phyloP scores from a whole-genome alignment of 2,888 invertebrate genomes.

The Hypercompe scribonia region DNA sequence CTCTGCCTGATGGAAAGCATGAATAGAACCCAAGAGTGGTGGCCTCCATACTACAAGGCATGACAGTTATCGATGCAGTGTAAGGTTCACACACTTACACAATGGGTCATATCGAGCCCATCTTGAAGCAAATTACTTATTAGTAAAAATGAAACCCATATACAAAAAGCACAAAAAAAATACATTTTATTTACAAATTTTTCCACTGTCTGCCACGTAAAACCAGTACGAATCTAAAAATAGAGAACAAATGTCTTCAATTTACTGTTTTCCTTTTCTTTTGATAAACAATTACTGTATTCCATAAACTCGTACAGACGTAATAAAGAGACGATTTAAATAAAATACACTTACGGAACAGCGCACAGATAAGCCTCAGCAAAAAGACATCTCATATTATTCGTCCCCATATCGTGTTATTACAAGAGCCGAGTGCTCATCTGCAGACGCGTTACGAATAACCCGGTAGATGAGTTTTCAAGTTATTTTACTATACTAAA shows the following conservation, averaged over 20 bases:
- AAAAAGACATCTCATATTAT: constrained; percentile 74
- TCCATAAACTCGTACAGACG: constrained; percentile 13
- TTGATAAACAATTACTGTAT: constrained; percentile 1
- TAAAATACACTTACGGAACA: constrained; percentile 58
- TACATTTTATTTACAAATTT: background rate
- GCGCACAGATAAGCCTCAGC: constrained; percentile 58
- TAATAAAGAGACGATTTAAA: constrained; percentile 59
- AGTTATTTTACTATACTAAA: background rate
- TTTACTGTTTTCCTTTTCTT: background rate
- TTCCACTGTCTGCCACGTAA: background rate
- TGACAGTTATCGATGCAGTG: no score
- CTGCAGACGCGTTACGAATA: constrained; percentile 35
- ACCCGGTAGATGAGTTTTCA: constrained; percentile 48
- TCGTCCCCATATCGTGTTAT: constrained; percentile 74
- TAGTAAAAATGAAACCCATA: background rate
- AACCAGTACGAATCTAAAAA: background rate
- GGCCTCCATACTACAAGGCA: no score
- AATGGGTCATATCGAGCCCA: no score
- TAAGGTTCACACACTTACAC: no score
- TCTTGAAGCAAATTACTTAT: background rate
- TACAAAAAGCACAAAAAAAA: background rate
- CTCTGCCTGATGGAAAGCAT: no score
- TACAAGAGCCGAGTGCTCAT: constrained; percentile 67
- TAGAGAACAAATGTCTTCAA: background rate
- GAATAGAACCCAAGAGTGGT: no score